Conservation (phyloP, 2,888 invertebrate species). For the Stenolophus ochropezus region DNA sequence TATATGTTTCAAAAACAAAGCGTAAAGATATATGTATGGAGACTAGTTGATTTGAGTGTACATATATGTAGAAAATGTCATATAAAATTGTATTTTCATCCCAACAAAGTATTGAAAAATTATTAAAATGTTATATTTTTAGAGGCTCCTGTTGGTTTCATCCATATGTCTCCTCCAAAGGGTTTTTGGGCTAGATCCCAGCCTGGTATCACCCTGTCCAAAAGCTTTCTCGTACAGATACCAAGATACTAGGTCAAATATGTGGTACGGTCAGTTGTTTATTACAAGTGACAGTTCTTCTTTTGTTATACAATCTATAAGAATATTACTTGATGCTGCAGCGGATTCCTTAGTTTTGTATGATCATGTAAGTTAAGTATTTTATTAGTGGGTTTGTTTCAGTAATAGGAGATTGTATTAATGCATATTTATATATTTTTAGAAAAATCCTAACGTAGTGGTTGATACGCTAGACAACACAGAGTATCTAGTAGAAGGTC, state of each 20-base stretch:
- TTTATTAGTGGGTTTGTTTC: too few relatives aligned
- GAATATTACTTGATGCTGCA: constrained; percentile 28
- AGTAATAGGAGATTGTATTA: background rate
- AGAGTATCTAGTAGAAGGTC: constrained; percentile 23
- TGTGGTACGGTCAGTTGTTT: constrained; percentile 40
- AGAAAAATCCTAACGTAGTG: constrained; percentile 1
- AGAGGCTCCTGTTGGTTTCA: background rate
- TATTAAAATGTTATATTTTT: background rate
- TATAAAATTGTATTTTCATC: too few relatives aligned
- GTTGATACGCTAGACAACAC: constrained; percentile 41
- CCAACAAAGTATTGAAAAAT: too few relatives aligned
- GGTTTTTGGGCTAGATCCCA: constrained; percentile 8
- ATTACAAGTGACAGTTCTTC: constrained; percentile 13
- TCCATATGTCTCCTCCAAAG: background rate
- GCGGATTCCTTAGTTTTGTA: background rate
- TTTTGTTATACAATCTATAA: background rate
- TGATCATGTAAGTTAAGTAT: constrained; percentile 43
- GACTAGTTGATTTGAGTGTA: too few relatives aligned
- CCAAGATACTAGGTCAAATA: background rate
- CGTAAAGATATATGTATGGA: too few relatives aligned
- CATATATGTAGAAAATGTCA: too few relatives aligned
- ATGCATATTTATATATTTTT: background rate
- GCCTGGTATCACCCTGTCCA: constrained; percentile 43
- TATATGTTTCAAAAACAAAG: too few relatives aligned
- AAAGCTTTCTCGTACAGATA: constrained; percentile 21